Conservation (phyloP, 2,113 vertebrate species). For the Paradoxurus hermaphroditus region DNA sequence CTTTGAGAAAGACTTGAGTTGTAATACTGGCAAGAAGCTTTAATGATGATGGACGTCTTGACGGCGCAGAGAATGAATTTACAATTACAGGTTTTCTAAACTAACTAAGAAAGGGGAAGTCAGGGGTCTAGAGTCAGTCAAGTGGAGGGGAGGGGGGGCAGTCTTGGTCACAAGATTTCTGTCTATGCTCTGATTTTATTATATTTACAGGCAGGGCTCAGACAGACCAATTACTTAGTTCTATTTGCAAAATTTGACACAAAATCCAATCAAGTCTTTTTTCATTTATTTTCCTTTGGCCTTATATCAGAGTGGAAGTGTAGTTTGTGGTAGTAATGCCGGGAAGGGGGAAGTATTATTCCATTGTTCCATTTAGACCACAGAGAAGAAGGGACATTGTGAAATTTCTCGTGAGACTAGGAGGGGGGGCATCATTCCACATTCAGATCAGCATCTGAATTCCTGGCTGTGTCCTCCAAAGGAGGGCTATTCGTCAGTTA, state of each 20-base stretch:
- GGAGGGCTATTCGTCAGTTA: neutral
- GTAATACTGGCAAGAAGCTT: neutral
- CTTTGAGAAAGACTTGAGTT: neutral
- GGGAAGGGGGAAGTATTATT: neutral
- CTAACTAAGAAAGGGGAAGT: neutral
- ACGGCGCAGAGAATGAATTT: neutral
- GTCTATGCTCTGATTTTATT: neutral
- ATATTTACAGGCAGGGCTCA: neutral
- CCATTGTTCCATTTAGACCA: neutral
- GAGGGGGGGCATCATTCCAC: neutral
- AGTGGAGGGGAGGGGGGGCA: neutral
- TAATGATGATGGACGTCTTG: neutral
- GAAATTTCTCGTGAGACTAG: neutral
- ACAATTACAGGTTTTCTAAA: neutral
- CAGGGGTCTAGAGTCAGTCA: neutral
- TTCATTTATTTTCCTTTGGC: neutral
- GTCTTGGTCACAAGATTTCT: neutral
- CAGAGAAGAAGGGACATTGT: neutral
- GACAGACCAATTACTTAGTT: neutral
- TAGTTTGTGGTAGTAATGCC: neutral
- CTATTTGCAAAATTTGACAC: neutral
- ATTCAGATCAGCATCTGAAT: neutral
- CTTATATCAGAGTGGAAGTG: neutral
- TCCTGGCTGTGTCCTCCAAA: neutral
- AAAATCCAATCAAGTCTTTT: neutral